Conservation (phyloP, 1,140 invertebrate genomes). For the Hetaerina americana region DNA sequence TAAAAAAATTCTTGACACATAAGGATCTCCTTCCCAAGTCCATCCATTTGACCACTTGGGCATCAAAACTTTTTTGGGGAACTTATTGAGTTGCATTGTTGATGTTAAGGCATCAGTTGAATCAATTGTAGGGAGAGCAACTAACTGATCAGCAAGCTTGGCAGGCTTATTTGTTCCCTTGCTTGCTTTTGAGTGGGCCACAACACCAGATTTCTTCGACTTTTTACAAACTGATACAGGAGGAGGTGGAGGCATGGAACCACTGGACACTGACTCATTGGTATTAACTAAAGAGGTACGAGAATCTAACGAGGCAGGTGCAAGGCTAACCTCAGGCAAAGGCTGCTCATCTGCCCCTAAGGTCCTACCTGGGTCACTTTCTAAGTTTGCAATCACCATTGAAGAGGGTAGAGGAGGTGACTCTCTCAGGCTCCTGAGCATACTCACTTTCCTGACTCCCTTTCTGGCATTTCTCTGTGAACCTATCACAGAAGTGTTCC, state of each 20-base stretch:
- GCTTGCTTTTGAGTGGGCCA: neutral
- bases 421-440: neutral
- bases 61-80: constrained; percentile 23
- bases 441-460: constrained; percentile 12
- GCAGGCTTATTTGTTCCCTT: neutral
- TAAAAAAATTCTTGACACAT: constrained; percentile 70
- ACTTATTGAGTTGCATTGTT: neutral
- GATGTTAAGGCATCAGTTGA: neutral
- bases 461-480: constrained; percentile 10
- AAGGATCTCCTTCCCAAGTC: constrained; percentile 76
- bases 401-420: neutral
- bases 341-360: too few relatives aligned
- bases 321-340: too few relatives aligned
- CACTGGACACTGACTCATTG: neutral
- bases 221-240: neutral
- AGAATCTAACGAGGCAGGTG: too few relatives aligned
- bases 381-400: too few relatives aligned
- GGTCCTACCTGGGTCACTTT: neutral
- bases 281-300: too few relatives aligned
- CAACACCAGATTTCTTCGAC: neutral
- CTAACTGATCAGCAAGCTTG: neutral
- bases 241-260: neutral
- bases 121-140: neutral
- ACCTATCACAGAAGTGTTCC: constrained; percentile 8
- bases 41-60: constrained; percentile 84